Conservation (phyloP, 2,113 vertebrate genomes). For the Tyrannus savana region DNA sequence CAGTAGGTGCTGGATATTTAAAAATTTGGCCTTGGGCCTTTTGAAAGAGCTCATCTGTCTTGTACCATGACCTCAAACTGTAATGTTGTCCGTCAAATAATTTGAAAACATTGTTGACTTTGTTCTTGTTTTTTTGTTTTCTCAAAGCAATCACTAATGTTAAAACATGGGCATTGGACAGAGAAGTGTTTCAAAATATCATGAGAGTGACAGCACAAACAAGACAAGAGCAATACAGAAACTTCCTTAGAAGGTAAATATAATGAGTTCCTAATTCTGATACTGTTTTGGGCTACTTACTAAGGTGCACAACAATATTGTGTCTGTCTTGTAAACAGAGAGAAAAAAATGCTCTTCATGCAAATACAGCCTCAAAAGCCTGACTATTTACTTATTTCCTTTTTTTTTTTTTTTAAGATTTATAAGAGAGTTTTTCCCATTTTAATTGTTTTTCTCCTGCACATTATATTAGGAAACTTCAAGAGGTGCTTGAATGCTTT, state of each 20-base stretch:
- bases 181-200: conserved; percentile 93
- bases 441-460: neutral
- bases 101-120: neutral
- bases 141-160: conserved; percentile 83
- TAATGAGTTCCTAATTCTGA: neutral
- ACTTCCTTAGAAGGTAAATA: conserved; percentile 89
- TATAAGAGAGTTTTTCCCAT: neutral
- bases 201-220: conserved; percentile 92
- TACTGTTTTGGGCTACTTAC: neutral
- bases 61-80: neutral
- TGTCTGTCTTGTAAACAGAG: neutral
- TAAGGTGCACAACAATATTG: neutral
- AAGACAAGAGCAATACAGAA: conserved; percentile 87
- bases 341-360: neutral
- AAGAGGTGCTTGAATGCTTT: neutral
- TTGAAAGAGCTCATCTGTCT: neutral
- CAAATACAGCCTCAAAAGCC: neutral
- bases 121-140: neutral
- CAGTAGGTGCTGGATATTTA: neutral
- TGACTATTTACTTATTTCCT: neutral
- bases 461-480: neutral
- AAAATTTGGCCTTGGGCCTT: neutral
- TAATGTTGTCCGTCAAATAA: neutral
- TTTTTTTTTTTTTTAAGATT: neutral
- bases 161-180: conserved; percentile 90